Evolutionary conservation across 2,797 vertebrate genomes (phyloP).

Genomic region (Acestrorhynchus altus): DNA sequence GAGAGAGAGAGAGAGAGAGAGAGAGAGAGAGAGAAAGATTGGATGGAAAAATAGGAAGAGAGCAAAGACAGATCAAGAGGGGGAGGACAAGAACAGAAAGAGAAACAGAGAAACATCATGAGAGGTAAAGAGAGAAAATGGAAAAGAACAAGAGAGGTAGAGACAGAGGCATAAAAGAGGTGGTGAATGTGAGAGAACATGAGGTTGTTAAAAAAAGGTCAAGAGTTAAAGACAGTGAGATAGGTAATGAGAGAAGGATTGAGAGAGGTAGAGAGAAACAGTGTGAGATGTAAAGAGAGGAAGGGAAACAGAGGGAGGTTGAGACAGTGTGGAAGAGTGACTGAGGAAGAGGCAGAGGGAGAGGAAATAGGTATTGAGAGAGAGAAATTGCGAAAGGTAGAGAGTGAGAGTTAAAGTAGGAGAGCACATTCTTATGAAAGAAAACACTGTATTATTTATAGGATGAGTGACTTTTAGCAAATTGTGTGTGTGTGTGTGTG

Average conservation of each 20-base stretch:
- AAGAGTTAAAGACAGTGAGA: too few relatives aligned
- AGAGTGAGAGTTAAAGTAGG: not conserved
- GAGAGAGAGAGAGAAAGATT: not conserved
- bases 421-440: not conserved
- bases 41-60: not conserved
- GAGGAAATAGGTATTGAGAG: not conserved
- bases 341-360: not conserved
- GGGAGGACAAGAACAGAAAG: too few relatives aligned
- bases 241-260: too few relatives aligned
- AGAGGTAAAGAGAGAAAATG: too few relatives aligned
- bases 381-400: not conserved
- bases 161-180: too few relatives aligned
- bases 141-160: too few relatives aligned
- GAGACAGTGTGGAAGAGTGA: not conserved
- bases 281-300: not conserved
- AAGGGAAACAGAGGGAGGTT: not conserved
- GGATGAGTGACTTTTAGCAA: slow-evolving; percentile 21
- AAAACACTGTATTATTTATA: slow-evolving; percentile 14
- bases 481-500: not conserved
- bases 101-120: not conserved
- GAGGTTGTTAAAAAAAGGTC: not conserved
- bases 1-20: not conserved
- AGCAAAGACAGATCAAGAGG: too few relatives aligned
- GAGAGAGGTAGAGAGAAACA: not conserved
- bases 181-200: too few relatives aligned